Evolutionary conservation across 2,888 invertebrate genomes (phyloP).

Genomic region (Chrysotoxum bicinctum): DNA sequence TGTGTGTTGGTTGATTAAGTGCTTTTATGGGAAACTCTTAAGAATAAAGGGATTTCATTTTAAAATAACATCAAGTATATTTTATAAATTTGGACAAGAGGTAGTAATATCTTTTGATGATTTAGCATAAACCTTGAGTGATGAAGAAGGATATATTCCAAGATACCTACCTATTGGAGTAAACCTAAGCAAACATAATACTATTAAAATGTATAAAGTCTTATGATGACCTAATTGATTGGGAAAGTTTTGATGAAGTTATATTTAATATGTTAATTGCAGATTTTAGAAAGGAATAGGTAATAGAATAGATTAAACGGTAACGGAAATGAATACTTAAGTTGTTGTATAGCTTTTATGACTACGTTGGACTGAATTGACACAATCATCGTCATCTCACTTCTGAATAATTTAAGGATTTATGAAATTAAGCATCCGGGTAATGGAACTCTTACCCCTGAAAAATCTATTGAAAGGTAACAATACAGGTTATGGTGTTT

Average conservation of each 20-base stretch:
- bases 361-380: not conserved
- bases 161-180: not conserved
- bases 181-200: not conserved
- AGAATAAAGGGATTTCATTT: conserved; percentile 50
- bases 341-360: not conserved
- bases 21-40: conserved; percentile 63
- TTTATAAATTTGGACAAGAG: conserved; percentile 47
- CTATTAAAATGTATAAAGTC: not conserved
- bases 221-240: not conserved
- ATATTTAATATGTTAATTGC: not conserved
- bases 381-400: not conserved
- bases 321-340: not conserved
- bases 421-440: too few relatives aligned
- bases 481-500: too few relatives aligned
- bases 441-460: too few relatives aligned
- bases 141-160: not conserved
- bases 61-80: conserved; percentile 26
- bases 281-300: not conserved
- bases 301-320: not conserved
- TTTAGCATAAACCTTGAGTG: conserved; percentile 19
- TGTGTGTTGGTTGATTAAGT: conserved; percentile 68
- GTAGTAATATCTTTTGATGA: conserved; percentile 48
- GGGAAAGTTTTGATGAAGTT: not conserved
- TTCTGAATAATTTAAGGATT: not conserved
- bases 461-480: too few relatives aligned